Evolutionary conservation across 2,797 vertebrate species (phyloP).

Genomic region (Miichthys miiuy): DNA sequence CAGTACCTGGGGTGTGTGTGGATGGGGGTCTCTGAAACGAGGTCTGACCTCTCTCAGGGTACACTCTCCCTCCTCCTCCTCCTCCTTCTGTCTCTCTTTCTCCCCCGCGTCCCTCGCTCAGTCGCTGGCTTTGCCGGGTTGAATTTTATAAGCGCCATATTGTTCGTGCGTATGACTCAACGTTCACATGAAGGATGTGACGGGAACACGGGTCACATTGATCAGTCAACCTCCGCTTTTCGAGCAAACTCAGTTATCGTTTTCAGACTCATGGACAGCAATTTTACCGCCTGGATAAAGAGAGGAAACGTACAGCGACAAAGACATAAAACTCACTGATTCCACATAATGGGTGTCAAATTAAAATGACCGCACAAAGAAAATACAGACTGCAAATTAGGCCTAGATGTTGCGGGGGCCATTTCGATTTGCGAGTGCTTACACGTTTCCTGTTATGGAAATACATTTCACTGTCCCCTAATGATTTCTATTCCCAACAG

Average conservation of each 20-base stretch:
- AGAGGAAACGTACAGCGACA: not conserved
- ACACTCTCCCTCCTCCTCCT: conserved; percentile 56
- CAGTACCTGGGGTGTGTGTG: conserved; percentile 81
- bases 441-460: conserved; percentile 67
- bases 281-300: conserved; percentile 16
- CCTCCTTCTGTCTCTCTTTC: conserved; percentile 44
- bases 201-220: conserved; percentile 21
- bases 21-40: conserved; percentile 76
- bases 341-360: conserved; percentile 32
- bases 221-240: conserved; percentile 29
- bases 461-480: conserved; percentile 66
- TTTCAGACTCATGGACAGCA: not conserved
- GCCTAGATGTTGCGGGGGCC: conserved; percentile 33
- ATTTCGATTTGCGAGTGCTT: conserved; percentile 60
- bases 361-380: conserved; percentile 22
- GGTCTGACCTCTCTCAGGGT: conserved; percentile 85
- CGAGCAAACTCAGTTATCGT: not conserved
- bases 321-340: conserved; percentile 30
- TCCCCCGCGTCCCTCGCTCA: conserved; percentile 30
- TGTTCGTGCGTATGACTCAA: conserved; percentile 51
- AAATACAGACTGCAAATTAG: conserved; percentile 47
- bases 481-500: conserved; percentile 70
- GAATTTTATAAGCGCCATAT: conserved; percentile 48
- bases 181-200: conserved; percentile 45
- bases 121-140: conserved; percentile 20